phyloP scores from a whole-genome alignment of 2,888 invertebrate species.

The Parnassius glacialis region DNA sequence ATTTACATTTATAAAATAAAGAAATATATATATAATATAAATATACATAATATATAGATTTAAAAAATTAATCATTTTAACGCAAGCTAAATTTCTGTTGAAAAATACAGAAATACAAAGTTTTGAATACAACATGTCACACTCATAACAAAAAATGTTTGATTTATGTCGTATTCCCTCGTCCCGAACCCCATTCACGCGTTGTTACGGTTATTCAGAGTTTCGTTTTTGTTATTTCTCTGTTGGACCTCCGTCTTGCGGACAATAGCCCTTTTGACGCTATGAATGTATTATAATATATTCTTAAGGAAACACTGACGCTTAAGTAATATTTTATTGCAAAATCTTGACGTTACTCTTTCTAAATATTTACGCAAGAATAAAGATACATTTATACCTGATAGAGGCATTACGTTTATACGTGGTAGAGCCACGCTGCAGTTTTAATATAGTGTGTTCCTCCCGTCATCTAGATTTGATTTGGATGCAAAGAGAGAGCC shows the following conservation, averaged over 20 bases:
- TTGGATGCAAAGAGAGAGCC: too few species aligned
- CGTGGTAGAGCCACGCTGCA: too few species aligned
- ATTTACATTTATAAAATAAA: too few species aligned
- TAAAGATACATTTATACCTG: too few species aligned
- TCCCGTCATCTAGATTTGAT: too few species aligned
- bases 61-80: too few species aligned
- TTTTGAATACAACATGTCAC: conserved; percentile 13
- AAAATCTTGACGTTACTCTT: too few species aligned
- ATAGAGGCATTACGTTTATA: too few species aligned
- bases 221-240: conserved; percentile 24
- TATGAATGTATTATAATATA: conserved; percentile 32
- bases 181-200: conserved; percentile 2
- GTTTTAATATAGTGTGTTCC: too few species aligned
- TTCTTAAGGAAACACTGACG: conserved; percentile 12
- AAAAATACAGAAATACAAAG: background rate
- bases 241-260: conserved; percentile 36
- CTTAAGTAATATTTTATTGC: background rate
- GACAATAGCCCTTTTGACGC: conserved; percentile 32
- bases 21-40: too few species aligned
- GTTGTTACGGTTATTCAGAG: conserved; percentile 1
- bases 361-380: too few species aligned
- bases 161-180: conserved; percentile 15
- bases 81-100: background rate
- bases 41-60: too few species aligned
- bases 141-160: conserved; percentile 15